Evolutionary conservation across 2,888 invertebrate species (phyloP), one percentile per base, ranked within the genome.

Genomic region (Nymphalis c-album): DNA sequence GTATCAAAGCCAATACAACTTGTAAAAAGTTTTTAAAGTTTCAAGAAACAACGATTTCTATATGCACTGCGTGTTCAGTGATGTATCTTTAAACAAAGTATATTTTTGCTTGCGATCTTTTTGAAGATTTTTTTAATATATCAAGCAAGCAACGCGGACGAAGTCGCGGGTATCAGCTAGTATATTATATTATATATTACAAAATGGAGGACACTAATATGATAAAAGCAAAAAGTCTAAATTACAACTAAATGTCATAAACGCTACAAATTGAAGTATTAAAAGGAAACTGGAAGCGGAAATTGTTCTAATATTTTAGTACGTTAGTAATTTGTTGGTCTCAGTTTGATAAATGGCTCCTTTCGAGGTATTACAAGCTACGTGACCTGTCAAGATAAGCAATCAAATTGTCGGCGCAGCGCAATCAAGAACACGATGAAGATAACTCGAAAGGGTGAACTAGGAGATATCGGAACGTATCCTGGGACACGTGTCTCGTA

Each of bases 301-400:
- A n/a, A 26, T 17, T 55, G 8, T n/a, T 55, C 35, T 35, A 53
- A 35, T 63, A 60, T 63, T 63, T 67, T 63, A 60, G 59, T 63
- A 58, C 31, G 53, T 20, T 48, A 50, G 63, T 63, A 63, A 68
- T 68, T 68, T 68, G 55, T 68, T 45, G 60, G 26, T 63, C 60
- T 47, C 63, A 57, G 57, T 67, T 64, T 62, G 67, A 70, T 48
- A 70, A 70, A 70, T 60, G 60, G 50, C 46, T 63, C 63, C 48
- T 47, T 58, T 57, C 35, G 60, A 17, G 45, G 40, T 67, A 55
- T 57, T 67, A 55, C 67, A 53, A 58, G 64, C 22, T 64, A 67
- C 64, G 69, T 67, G 69, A 70, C 63, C 58, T 60, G 57, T 53
- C 60, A 58, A 35, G 31, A 16, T 35, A 35, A 8, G 47, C 60